Percentiles rank a stretch among this genome's conserved stretches.
Evolutionary conservation across 1,140 invertebrate species (phyloP).

Genomic region (Chironomus striatipennis): DNA sequence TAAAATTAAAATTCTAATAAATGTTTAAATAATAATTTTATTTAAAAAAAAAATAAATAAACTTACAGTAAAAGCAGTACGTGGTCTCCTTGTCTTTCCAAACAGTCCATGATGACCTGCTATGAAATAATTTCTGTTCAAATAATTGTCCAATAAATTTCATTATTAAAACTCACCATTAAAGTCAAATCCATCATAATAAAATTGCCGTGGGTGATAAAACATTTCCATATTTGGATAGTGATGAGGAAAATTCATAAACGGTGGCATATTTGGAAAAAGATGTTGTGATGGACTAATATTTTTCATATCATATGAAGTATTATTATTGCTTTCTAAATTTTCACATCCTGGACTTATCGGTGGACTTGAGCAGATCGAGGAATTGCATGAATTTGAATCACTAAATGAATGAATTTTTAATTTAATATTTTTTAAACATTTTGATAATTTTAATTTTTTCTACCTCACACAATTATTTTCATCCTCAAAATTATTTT

Average conservation of each 20-base stretch:
- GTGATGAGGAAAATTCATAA: constrained; percentile 54
- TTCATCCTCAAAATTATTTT: neutral
- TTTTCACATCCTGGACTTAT: constrained; percentile 40
- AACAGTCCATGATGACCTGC: constrained; percentile 69
- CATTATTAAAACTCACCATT: neutral
- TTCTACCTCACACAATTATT: neutral
- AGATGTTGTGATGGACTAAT: neutral
- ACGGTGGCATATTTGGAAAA: constrained; percentile 33
- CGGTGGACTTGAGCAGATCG: constrained; percentile 39
- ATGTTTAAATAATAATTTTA: neutral
- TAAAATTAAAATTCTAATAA: neutral
- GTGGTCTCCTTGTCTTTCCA: constrained; percentile 89
- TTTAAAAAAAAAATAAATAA: neutral
- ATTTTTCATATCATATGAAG: neutral
- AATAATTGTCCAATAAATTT: no score
- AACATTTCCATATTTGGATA: constrained; percentile 77
- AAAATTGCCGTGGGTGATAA: constrained; percentile 63
- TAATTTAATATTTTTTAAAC: no score
- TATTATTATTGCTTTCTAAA: neutral
- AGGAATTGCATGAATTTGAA: constrained; percentile 29
- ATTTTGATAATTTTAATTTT: neutral
- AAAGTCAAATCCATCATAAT: neutral
- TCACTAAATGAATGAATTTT: neutral
- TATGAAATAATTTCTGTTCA: neutral
- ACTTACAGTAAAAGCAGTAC: constrained; percentile 83